A percentile compares a stretch with the other conserved stretches of the same genome.
These are phyloP conservation scores for Sclerodermus sp. DNA, from an alignment of 2,888 invertebrate species.

Conservation along the genomic window DNA sequence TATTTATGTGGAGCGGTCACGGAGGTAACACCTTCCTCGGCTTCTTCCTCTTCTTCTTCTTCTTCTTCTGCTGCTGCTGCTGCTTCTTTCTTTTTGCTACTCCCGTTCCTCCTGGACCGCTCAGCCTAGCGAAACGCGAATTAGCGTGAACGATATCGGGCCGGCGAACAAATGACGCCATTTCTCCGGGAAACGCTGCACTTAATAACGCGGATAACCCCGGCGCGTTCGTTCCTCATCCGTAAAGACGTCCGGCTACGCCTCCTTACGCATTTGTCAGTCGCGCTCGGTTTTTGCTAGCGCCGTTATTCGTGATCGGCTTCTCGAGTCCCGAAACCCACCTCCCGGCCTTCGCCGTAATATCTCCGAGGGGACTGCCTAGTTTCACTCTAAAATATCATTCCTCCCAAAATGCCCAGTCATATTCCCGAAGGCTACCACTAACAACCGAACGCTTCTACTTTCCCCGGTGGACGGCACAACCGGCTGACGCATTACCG, in stretches of 20 bases:
- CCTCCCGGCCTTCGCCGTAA: no score
- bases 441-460: no score
- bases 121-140: slow-evolving; percentile 14
- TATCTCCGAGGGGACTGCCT: no score
- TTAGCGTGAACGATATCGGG: slow-evolving; percentile 20
- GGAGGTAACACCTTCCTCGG: no score
- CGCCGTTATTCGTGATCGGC: slow-evolving; percentile 34
- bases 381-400: no score
- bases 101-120: background rate
- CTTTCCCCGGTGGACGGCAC: no score
- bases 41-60: no score
- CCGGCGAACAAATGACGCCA: slow-evolving; percentile 31
- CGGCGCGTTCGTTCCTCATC: slow-evolving; percentile 22
- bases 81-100: background rate
- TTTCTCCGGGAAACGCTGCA: slow-evolving; percentile 25
- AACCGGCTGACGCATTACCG: no score
- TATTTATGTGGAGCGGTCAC: no score
- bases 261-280: slow-evolving; percentile 34
- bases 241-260: slow-evolving; percentile 30
- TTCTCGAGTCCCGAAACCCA: background rate
- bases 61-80: no score
- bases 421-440: no score
- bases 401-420: no score
- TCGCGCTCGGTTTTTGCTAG: slow-evolving; percentile 35
- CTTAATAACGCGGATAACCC: slow-evolving; percentile 32